A percentile compares a stretch with the other conserved stretches of the same genome.
Conservation (phyloP, 2,797 vertebrate species). For the Echiichthys vipera region DNA sequence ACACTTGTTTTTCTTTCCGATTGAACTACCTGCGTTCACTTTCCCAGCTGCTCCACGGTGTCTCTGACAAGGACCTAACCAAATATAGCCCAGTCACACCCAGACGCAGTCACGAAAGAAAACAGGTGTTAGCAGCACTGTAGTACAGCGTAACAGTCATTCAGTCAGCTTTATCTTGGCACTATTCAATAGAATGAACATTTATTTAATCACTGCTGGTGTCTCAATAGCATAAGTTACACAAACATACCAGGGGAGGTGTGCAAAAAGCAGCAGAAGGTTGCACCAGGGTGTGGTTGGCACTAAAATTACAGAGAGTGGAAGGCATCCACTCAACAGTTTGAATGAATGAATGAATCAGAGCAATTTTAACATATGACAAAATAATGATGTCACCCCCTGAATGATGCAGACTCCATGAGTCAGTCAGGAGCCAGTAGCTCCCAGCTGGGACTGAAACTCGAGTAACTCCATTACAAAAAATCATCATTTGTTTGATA, state of each 20-base stretch:
- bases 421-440: not conserved
- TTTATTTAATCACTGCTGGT: constrained; percentile 7
- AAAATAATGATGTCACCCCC: constrained; percentile 17
- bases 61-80: not conserved
- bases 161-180: constrained; percentile 26
- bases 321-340: constrained; percentile 3
- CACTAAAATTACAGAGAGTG: not conserved
- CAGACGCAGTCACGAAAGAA: constrained; percentile 15
- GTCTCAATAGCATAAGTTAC: constrained; percentile 19
- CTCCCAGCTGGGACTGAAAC: too few relatives aligned
- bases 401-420: not conserved
- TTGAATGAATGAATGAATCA: too few relatives aligned
- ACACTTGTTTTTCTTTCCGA: constrained; percentile 11
- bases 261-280: constrained; percentile 28
- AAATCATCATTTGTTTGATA: too few relatives aligned
- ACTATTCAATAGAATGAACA: constrained; percentile 31
- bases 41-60: not conserved
- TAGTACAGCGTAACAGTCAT: constrained; percentile 25
- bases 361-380: too few relatives aligned
- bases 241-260: constrained; percentile 1
- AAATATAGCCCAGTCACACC: constrained; percentile 4
- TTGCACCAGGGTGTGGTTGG: not conserved
- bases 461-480: too few relatives aligned
- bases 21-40: constrained; percentile 1
- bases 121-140: constrained; percentile 46